Percentiles rank a stretch among this genome's conserved stretches.
phyloP scores from a whole-genome alignment of 2,797 vertebrate genomes.

The Cynodonichthys magdalenae region DNA sequence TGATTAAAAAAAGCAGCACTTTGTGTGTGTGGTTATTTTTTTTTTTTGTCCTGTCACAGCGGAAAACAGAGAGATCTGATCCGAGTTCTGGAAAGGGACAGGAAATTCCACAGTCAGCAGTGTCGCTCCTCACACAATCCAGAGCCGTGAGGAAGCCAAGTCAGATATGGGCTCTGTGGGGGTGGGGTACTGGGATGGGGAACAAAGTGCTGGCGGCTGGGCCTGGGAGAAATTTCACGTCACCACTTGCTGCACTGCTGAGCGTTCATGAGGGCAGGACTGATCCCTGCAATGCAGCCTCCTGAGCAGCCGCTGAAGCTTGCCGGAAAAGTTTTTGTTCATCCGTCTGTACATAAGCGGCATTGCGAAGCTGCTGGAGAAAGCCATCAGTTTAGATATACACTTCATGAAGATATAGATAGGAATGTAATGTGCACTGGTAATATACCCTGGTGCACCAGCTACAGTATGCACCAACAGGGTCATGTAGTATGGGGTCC shows the following conservation, averaged over 20 bases:
- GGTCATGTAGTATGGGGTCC: conserved; percentile 94
- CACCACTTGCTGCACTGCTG: conserved; percentile 88
- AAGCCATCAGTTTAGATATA: conserved; percentile 89
- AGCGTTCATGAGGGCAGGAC: conserved; percentile 85
- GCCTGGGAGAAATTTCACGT: conserved; percentile 72
- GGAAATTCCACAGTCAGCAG: conserved; percentile 73
- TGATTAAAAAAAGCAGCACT: conserved; percentile 70
- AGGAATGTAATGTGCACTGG: conserved; percentile 69
- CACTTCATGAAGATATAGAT: conserved; percentile 85
- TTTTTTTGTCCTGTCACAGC: conserved; percentile 52
- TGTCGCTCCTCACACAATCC: conserved; percentile 64
- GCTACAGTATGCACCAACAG: conserved; percentile 89
- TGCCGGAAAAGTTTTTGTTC: conserved; percentile 92
- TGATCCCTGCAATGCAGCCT: conserved; percentile 87
- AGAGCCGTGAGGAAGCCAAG: conserved; percentile 51
- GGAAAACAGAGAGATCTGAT: conserved; percentile 52
- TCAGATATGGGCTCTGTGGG: conserved; percentile 55
- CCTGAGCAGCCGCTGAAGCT: conserved; percentile 87
- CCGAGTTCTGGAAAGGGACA: conserved; percentile 60
- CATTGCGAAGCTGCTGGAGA: conserved; percentile 92
- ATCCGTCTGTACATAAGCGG: conserved; percentile 93
- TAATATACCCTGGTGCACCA: conserved; percentile 72
- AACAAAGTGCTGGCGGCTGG: conserved; percentile 65
- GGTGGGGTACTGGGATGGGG: background rate
- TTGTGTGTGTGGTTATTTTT: conserved; percentile 65